Percentiles rank a stretch among this genome's conserved stretches.
Evolutionary conservation across 2,888 invertebrate genomes (phyloP).

Genomic region (Apamea epomidion): DNA sequence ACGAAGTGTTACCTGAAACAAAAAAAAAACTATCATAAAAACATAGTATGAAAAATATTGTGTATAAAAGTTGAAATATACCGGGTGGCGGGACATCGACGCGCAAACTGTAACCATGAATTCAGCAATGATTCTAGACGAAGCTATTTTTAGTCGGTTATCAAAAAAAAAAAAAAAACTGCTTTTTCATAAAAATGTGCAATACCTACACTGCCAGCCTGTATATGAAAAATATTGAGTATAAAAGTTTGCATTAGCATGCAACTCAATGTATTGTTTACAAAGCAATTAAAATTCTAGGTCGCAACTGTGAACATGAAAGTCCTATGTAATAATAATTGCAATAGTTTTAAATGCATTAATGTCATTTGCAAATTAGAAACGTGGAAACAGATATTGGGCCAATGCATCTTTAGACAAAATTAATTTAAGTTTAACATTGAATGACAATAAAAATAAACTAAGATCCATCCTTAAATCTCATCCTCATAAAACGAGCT

Average conservation of each 20-base stretch:
- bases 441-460: not conserved
- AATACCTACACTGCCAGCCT: too few species aligned
- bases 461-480: too few species aligned
- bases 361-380: constrained; percentile 20
- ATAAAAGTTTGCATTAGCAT: constrained; percentile 13
- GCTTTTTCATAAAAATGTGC: too few species aligned
- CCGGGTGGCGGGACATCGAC: too few species aligned
- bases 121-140: too few species aligned
- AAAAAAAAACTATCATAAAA: constrained; percentile 21
- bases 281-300: constrained; percentile 44
- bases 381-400: constrained; percentile 10
- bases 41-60: not conserved
- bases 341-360: constrained; percentile 46
- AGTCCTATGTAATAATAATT: constrained; percentile 27
- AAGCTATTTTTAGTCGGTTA: too few species aligned
- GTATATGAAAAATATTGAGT: not conserved
- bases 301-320: constrained; percentile 31
- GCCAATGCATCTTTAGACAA: not conserved
- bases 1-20: constrained; percentile 49
- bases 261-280: constrained; percentile 41
- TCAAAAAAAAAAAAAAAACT: too few species aligned
- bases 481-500: too few species aligned
- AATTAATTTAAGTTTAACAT: not conserved
- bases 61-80: not conserved
- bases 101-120: too few species aligned